These are phyloP conservation scores for Drosophila bipectinata DNA, from an alignment of 1,140 invertebrate genomes.

Conservation along the genomic window DNA sequence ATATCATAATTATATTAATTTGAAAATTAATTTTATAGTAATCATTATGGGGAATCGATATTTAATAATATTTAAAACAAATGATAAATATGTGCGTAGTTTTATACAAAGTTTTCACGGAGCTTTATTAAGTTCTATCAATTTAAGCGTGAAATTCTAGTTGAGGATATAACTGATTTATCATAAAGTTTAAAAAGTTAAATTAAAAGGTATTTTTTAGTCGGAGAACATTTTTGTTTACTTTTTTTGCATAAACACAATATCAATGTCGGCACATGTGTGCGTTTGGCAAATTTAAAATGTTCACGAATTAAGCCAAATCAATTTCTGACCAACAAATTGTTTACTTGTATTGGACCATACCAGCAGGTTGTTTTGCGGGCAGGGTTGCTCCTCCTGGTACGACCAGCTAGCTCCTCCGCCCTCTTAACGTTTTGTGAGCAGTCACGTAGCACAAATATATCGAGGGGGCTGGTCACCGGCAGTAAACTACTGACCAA, in stretches of 20 bases:
- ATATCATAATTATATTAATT: not conserved
- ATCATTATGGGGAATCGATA: too few species aligned
- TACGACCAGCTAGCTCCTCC: too few species aligned
- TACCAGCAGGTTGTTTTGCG: slow-evolving; percentile 42
- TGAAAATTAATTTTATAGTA: not conserved
- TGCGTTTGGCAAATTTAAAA: slow-evolving; percentile 63
- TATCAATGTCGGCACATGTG: slow-evolving; percentile 12
- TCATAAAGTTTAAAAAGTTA: not conserved
- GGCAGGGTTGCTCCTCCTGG: slow-evolving; percentile 32
- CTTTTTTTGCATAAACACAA: slow-evolving; percentile 26
- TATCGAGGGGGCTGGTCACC: slow-evolving; percentile 70
- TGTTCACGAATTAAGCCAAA: slow-evolving; percentile 76
- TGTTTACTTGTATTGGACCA: slow-evolving; percentile 44
- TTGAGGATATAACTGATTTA: not conserved
- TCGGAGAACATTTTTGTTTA: slow-evolving; percentile 17
- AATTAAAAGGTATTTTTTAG: slow-evolving; percentile 16
- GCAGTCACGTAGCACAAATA: slow-evolving; percentile 79
- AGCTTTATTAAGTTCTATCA: too few species aligned
- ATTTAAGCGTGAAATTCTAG: not conserved
- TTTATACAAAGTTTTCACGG: too few species aligned
- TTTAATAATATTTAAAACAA: too few species aligned
- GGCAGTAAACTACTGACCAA: slow-evolving; percentile 74
- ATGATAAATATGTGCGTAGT: too few species aligned
- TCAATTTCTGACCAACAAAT: slow-evolving; percentile 70
- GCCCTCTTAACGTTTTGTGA: slow-evolving; percentile 43